Evolutionary conservation across 1,140 invertebrate genomes (phyloP).

Genomic region (Neotoxoptera formosana): DNA sequence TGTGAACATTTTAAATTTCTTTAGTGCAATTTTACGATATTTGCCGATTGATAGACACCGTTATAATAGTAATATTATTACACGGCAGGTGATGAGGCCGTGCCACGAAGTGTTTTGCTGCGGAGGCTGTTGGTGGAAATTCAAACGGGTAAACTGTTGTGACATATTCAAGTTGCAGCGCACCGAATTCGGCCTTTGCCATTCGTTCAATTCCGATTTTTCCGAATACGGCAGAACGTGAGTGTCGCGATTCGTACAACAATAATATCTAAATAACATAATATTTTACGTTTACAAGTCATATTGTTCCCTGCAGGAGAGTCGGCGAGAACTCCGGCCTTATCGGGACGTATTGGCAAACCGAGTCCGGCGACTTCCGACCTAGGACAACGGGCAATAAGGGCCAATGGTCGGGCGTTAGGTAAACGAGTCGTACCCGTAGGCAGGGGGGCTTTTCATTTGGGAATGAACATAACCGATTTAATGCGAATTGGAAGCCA

Average conservation of each 20-base stretch:
- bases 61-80: neutral
- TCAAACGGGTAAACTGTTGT: slow-evolving; percentile 61
- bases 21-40: neutral
- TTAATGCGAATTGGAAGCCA: too few species aligned
- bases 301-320: neutral
- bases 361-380: neutral
- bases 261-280: neutral
- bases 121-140: slow-evolving; percentile 62
- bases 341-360: slow-evolving; percentile 28
- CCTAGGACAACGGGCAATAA: slow-evolving; percentile 6
- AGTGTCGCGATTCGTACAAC: neutral
- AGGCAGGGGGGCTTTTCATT: too few species aligned
- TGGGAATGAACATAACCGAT: too few species aligned
- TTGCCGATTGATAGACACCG: neutral
- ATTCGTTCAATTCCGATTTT: slow-evolving; percentile 63
- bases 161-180: slow-evolving; percentile 62
- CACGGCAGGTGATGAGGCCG: slow-evolving; percentile 60
- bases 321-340: neutral
- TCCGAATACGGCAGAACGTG: slow-evolving; percentile 60
- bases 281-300: neutral
- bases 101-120: slow-evolving; percentile 61
- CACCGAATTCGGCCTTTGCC: slow-evolving; percentile 63
- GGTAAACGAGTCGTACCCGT: neutral
- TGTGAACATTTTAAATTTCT: neutral
- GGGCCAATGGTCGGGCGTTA: slow-evolving; percentile 33